phyloP scores from a whole-genome alignment of 1,140 invertebrate genomes.

The Aporrectodea caliginosa region DNA sequence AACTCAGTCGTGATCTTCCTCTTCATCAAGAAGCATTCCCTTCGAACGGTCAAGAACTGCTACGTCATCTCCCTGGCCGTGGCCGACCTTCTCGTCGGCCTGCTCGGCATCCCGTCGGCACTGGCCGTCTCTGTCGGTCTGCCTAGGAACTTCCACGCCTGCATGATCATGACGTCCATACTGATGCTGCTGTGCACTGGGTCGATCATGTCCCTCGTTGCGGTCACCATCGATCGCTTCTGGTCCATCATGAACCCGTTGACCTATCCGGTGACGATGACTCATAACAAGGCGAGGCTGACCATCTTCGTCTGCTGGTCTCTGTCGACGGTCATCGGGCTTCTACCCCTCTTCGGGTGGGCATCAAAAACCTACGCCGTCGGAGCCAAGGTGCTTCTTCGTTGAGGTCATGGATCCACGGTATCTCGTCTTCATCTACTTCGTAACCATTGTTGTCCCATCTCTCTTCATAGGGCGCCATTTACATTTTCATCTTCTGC shows the following conservation, averaged over 20 bases:
- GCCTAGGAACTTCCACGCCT: conserved; percentile 67
- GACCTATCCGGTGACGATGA: conserved; percentile 79
- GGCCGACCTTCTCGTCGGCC: conserved; percentile 65
- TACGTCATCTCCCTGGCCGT: conserved; percentile 78
- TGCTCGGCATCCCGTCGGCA: conserved; percentile 76
- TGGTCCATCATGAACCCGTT: conserved; percentile 87
- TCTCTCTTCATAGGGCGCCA: conserved; percentile 74
- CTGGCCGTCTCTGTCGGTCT: conserved; percentile 71
- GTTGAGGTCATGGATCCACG: conserved; percentile 80
- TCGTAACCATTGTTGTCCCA: conserved; percentile 81
- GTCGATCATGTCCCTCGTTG: conserved; percentile 84
- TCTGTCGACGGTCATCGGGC: conserved; percentile 71
- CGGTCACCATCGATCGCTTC: conserved; percentile 83
- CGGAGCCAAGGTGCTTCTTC: conserved; percentile 68
- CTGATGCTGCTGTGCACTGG: conserved; percentile 80
- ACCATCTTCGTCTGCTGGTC: conserved; percentile 83
- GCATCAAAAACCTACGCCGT: conserved; percentile 62
- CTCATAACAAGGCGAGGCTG: conserved; percentile 74
- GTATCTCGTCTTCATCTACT: conserved; percentile 81
- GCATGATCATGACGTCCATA: conserved; percentile 79
- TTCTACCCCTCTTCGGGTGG: conserved; percentile 83
- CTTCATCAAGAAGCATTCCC: conserved; percentile 69
- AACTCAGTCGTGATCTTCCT: conserved; percentile 81
- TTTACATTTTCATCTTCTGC: conserved; percentile 81
- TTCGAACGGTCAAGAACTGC: conserved; percentile 79